phyloP scores from a whole-genome alignment of 2,797 vertebrate species.

The Phaenicophaeus curvirostris region DNA sequence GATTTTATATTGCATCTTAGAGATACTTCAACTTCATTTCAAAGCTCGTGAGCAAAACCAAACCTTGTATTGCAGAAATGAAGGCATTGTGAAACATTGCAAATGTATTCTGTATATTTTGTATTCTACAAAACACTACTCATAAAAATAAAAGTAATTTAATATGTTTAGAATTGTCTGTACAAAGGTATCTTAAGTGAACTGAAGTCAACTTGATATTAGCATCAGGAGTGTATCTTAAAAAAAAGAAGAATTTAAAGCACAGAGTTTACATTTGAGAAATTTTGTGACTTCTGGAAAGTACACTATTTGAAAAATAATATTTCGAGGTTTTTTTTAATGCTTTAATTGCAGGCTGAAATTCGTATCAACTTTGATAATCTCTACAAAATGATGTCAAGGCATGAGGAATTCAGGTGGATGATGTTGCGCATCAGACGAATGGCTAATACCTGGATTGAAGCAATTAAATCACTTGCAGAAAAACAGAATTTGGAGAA shows the following conservation, averaged over 20 bases:
- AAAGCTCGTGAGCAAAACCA: neutral
- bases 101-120: neutral
- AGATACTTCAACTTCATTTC: neutral
- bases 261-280: neutral
- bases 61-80: neutral
- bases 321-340: neutral
- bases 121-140: neutral
- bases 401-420: conserved; percentile 96
- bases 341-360: conserved; percentile 82
- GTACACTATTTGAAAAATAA: neutral
- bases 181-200: neutral
- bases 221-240: fast-evolving
- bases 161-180: neutral
- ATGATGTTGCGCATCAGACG: conserved; percentile 96
- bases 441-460: conserved; percentile 95
- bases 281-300: neutral
- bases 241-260: neutral
- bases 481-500: conserved; percentile 90
- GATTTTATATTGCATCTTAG: neutral
- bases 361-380: conserved; percentile 90
- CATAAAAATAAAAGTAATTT: neutral
- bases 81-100: neutral
- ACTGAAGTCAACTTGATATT: neutral
- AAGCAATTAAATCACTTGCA: conserved; percentile 90
- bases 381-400: conserved; percentile 93